Evolutionary conservation across 2,888 invertebrate genomes (phyloP).

Genomic region (Melinaea marsaeus): DNA sequence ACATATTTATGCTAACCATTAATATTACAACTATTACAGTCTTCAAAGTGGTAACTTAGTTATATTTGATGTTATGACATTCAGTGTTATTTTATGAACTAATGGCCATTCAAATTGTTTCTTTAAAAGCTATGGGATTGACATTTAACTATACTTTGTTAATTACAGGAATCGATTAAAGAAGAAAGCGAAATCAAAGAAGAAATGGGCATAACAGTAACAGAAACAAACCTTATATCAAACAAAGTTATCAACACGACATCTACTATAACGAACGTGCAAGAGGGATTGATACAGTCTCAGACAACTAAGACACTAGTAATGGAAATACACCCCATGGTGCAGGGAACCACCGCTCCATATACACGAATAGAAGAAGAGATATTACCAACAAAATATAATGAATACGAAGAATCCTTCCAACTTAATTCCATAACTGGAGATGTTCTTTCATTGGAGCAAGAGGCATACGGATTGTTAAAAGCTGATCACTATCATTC

Average conservation of each 20-base stretch:
- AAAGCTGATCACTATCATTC: slow-evolving; percentile 40
- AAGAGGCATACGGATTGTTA: slow-evolving; percentile 62
- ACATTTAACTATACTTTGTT: neutral
- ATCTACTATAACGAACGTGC: slow-evolving; percentile 55
- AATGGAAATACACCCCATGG: slow-evolving; percentile 63
- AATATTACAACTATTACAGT: too few relatives aligned
- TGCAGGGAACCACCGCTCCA: slow-evolving; percentile 27
- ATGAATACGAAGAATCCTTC: slow-evolving; percentile 50
- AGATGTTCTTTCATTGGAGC: slow-evolving; percentile 59
- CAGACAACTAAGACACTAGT: slow-evolving; percentile 61
- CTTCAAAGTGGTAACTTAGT: too few relatives aligned
- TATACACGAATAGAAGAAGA: slow-evolving; percentile 51
- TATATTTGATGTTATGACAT: too few relatives aligned
- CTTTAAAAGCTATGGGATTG: too few relatives aligned
- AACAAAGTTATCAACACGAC: slow-evolving; percentile 63
- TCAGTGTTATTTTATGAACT: too few relatives aligned
- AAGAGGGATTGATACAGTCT: slow-evolving; percentile 54
- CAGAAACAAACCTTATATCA: slow-evolving; percentile 65
- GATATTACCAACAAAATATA: slow-evolving; percentile 52
- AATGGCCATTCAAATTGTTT: too few relatives aligned
- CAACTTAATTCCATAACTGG: slow-evolving; percentile 71
- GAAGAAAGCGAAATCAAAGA: slow-evolving; percentile 48
- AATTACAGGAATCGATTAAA: slow-evolving; percentile 42
- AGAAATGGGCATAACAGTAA: slow-evolving; percentile 54
- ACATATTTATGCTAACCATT: too few relatives aligned